phyloP scores from a whole-genome alignment of 1,140 invertebrate species.

The Myzus persicae region DNA sequence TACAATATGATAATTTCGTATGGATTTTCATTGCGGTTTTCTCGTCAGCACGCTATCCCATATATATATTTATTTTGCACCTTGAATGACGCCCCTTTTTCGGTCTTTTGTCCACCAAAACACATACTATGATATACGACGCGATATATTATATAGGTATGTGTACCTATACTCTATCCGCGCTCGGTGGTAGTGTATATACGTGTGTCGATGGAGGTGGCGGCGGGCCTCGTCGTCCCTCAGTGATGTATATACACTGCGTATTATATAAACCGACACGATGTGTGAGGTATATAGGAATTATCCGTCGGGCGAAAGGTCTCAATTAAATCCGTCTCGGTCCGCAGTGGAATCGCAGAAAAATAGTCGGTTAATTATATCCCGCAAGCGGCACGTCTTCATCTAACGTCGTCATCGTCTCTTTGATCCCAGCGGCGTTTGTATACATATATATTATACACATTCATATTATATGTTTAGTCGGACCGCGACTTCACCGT shows the following conservation, averaged over 20 bases:
- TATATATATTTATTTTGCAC: conserved; percentile 37
- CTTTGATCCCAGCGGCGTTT: conserved; percentile 6
- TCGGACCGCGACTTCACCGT: not conserved
- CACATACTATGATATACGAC: not conserved
- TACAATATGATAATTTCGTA: not conserved
- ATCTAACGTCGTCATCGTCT: not conserved
- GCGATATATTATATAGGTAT: not conserved
- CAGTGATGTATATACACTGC: not conserved
- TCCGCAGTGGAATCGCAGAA: not conserved
- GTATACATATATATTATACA: not conserved
- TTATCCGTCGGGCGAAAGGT: not conserved
- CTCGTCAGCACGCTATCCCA: not conserved
- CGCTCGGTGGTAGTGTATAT: not conserved
- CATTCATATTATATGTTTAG: not conserved
- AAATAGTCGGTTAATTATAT: conserved; percentile 26
- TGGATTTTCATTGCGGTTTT: not conserved
- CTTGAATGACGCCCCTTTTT: conserved; percentile 37
- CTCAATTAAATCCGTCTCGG: conserved; percentile 54
- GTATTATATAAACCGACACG: not conserved
- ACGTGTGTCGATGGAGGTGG: not conserved
- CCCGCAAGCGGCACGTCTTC: not conserved
- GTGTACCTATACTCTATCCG: not conserved
- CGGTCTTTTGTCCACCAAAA: not conserved
- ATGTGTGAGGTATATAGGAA: conserved; percentile 25
- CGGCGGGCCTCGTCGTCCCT: not conserved